Evolutionary conservation across 2,113 vertebrate species (phyloP).

Genomic region (Macaca nemestrina): DNA sequence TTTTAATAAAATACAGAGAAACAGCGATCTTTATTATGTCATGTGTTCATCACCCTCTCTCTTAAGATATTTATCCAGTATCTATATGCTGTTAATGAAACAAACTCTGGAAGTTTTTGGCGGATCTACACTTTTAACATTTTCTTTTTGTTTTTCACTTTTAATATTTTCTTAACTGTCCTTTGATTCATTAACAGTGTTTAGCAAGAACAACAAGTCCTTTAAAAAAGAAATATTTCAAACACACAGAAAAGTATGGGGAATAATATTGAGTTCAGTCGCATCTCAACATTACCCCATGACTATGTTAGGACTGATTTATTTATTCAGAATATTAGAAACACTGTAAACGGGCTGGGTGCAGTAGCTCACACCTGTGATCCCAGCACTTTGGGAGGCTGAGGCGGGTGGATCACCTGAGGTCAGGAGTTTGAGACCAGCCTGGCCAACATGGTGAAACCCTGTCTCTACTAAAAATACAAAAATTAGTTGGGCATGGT

Average conservation of each 20-base stretch:
- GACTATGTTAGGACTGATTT: neutral
- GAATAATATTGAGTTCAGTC: neutral
- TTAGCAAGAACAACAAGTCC: neutral
- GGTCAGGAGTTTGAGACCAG: too few relatives aligned
- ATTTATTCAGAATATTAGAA: neutral
- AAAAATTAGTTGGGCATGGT: fast-evolving
- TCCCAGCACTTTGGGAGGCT: too few relatives aligned
- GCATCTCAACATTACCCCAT: neutral
- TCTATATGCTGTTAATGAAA: neutral
- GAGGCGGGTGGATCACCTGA: too few relatives aligned
- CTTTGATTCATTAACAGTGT: neutral
- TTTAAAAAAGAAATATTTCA: conserved; percentile 37
- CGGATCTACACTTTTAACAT: neutral
- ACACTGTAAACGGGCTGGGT: too few relatives aligned
- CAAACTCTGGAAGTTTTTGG: neutral
- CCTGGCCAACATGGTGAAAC: too few relatives aligned
- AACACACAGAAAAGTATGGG: neutral
- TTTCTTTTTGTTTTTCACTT: neutral
- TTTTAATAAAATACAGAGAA: neutral
- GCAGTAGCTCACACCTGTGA: too few relatives aligned
- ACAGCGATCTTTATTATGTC: neutral
- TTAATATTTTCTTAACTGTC: neutral
- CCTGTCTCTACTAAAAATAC: too few relatives aligned
- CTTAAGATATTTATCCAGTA: neutral
- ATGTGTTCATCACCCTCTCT: neutral